phyloP scores from a whole-genome alignment of 2,888 invertebrate genomes.

The Eristalis intricaria region DNA sequence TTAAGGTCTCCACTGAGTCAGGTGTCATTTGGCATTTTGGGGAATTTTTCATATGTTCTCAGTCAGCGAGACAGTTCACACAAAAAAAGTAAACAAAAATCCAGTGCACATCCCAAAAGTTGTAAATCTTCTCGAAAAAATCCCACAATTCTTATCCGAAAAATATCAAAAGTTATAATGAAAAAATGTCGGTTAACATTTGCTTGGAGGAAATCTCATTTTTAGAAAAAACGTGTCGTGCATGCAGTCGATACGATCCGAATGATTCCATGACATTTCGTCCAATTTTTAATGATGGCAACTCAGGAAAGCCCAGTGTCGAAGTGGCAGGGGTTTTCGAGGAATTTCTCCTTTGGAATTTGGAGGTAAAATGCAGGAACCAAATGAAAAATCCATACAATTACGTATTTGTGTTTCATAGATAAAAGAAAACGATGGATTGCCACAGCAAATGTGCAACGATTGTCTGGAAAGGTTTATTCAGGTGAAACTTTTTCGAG shows the following conservation, averaged over 20 bases:
- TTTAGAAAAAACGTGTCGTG: slow-evolving; percentile 74
- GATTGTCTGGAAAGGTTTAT: slow-evolving; percentile 74
- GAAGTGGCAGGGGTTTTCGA: slow-evolving; percentile 72
- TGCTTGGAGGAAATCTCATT: slow-evolving; percentile 73
- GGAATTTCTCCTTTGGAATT: slow-evolving; percentile 74
- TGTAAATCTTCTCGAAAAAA: not conserved
- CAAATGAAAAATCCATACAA: not conserved
- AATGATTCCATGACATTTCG: slow-evolving; percentile 73
- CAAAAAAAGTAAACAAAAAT: slow-evolving; percentile 46
- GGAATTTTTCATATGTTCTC: slow-evolving; percentile 38
- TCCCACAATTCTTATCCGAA: not conserved
- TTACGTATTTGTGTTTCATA: slow-evolving; percentile 27
- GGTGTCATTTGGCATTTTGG: slow-evolving; percentile 42
- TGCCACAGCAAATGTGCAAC: slow-evolving; percentile 74
- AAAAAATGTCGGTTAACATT: slow-evolving; percentile 73
- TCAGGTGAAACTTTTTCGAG: slow-evolving; percentile 73
- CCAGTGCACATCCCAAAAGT: not conserved
- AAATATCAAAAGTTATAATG: slow-evolving; percentile 13
- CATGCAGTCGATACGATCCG: slow-evolving; percentile 74
- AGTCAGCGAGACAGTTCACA: slow-evolving; percentile 18
- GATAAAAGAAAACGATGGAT: slow-evolving; percentile 73
- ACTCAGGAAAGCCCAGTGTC: slow-evolving; percentile 59
- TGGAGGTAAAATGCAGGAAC: slow-evolving; percentile 70
- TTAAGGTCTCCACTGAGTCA: slow-evolving; percentile 40
- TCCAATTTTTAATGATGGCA: slow-evolving; percentile 72